Percentiles rank a stretch among this genome's conserved stretches.
These are phyloP conservation scores for Trichosurus vulpecula DNA, from an alignment of 2,797 vertebrate genomes.

Conservation along the genomic window DNA sequence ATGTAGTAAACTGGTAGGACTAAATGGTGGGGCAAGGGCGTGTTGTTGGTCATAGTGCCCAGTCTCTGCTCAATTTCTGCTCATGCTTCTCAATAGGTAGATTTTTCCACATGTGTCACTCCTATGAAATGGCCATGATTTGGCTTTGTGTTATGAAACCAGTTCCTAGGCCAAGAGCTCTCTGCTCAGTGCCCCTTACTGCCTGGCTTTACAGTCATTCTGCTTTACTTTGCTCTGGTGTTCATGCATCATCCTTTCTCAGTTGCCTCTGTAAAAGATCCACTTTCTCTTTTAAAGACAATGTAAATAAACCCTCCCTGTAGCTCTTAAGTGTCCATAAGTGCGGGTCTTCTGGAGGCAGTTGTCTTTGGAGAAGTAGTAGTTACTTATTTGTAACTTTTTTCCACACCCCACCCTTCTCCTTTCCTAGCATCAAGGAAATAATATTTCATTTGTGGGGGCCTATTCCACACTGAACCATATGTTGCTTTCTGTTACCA, in stretches of 20 bases:
- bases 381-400: conserved; percentile 56
- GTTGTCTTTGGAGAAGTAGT: conserved; percentile 43
- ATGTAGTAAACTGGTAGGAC: conserved; percentile 25
- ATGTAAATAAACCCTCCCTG: conserved; percentile 23
- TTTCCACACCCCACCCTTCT: neutral
- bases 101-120: conserved; percentile 18
- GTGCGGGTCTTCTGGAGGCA: conserved; percentile 27
- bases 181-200: conserved; percentile 1
- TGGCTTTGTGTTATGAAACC: conserved; percentile 36
- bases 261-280: conserved; percentile 28
- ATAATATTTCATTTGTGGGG: conserved; percentile 46
- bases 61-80: conserved; percentile 14
- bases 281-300: conserved; percentile 25
- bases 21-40: neutral
- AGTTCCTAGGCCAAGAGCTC: conserved; percentile 9
- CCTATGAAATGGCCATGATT: neutral
- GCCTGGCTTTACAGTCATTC: neutral
- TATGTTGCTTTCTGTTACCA: conserved; percentile 47
- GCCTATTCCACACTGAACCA: conserved; percentile 42
- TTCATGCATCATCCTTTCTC: conserved; percentile 19
- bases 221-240: neutral
- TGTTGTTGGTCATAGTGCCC: neutral
- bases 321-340: conserved; percentile 47
- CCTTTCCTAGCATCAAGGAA: conserved; percentile 30
- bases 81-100: neutral